Base-by-base conservation (phyloP, 2,113 vertebrate species). In the Noturus placidus region DNA sequence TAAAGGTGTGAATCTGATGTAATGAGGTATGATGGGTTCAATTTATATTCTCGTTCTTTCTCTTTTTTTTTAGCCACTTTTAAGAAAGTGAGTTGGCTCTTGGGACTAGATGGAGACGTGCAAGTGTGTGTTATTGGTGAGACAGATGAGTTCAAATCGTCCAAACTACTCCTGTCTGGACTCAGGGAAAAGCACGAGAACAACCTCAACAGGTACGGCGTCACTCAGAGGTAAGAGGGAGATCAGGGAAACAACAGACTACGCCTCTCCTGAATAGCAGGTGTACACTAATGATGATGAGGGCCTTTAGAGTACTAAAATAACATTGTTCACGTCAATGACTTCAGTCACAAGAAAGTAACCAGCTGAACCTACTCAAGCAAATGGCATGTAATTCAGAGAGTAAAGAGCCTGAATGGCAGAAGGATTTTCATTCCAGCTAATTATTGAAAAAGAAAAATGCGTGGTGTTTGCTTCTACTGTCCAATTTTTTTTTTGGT, bases 71-170 rank as follows among this genome's bases (percentile, higher is more conserved):
- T 90, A 95, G 95, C 65, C n/a, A 85, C 89, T 80, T 92, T 83
- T 30, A 96, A 96, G 88, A 93, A 87, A 0, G 95, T 96, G 87
- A 93, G 69, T 69, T 96, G 95, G 95, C 92, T 95, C 27, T 91
- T 94, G 2, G 95, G 95, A 4, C 91, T 93, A 1, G 95, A 96
- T 8, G 95, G 95, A 15, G 95, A 95, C 1, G 94, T 96, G 79
- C 92, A 93, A 19, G 95, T 95, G 85, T 88, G 77, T 1, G 82
- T 96, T 57, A 95, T 96, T 1, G 94, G 95, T 52, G 95, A 96
- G 83, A 57, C 90, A 30, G 94, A 94, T 0, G 94, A 94, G 50
- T 89, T 94, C 86, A 92, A 86, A 86, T 93, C 95, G 35, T 92
- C 92, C 61, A 93, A 93, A 88, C 89, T 94, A 25, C 93, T 95